These are phyloP conservation scores for Eleutherodactylus coqui DNA, from an alignment of 2,797 vertebrate species.

Conservation along the genomic window DNA sequence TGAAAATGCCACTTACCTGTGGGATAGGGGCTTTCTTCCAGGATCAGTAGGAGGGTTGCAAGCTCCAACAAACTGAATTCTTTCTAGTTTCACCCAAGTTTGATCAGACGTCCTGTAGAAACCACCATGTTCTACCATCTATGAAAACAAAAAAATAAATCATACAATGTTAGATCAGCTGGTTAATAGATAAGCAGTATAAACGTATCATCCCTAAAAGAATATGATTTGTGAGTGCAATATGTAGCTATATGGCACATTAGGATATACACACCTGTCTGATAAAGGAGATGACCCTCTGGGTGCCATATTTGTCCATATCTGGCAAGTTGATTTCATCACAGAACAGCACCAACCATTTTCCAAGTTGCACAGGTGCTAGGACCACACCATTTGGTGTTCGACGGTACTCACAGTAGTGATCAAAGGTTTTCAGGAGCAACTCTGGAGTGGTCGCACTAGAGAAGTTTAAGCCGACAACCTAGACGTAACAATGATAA, in stretches of 20 bases:
- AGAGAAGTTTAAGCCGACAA: conserved; percentile 98
- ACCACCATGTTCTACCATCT: conserved; percentile 99
- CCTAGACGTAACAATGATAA: conserved; percentile 73
- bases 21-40: conserved; percentile 95
- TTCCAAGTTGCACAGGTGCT: conserved; percentile 94
- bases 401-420: conserved; percentile 97
- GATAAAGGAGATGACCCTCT: conserved; percentile 98
- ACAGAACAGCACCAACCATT: conserved; percentile 98
- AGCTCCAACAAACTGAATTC: conserved; percentile 98
- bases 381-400: conserved; percentile 95
- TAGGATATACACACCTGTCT: conserved; percentile 83
- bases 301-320: conserved; percentile 98
- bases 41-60: conserved; percentile 99
- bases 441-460: conserved; percentile 97
- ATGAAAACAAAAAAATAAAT: background rate
- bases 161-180: background rate
- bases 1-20: conserved; percentile 81
- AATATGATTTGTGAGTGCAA: background rate
- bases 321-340: conserved; percentile 99
- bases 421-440: conserved; percentile 97
- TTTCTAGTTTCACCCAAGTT: conserved; percentile 98
- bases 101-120: conserved; percentile 98
- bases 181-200: background rate
- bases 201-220: background rate
- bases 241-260: background rate